Base-by-base conservation (phyloP, 2,113 vertebrate genomes). In the Albula goreensis region DNA sequence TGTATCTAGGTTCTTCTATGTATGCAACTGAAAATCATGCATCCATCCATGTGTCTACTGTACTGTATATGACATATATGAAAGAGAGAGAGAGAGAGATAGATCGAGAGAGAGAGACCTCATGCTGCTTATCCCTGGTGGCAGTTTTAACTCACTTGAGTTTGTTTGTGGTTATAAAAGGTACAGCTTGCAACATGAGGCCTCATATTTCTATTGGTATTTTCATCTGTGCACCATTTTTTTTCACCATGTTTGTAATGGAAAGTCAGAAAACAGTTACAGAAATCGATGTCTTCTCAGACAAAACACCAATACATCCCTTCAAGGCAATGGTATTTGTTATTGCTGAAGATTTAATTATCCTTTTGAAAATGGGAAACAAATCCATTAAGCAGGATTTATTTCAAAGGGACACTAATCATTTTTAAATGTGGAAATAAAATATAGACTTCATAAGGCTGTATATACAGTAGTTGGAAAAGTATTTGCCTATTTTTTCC, bases 81-180 rank as follows among this genome's bases (percentile, higher is more conserved):
- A 60, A 51, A 49, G 41, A 41, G 56, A 78, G 50, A 81, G 70
- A 84, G 74, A 70, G 80, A 31, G 4, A 82, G 4, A 25, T 53
- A 31, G 10, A 83, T 48, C 48, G 57, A 17, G 49, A 50, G 80
- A 86, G n/a, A 82, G 83, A 83, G 9, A 22, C 63, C 22, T n/a
- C 19, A 70, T n/a, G 63, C 19, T 19, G 17, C 19, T 31, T 74
- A 50, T 41, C 48, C 13, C 2, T 12, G 19, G 78, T 80, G 78
- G 19, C 41, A 50, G 48, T 48, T 80, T 74, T 74, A 74, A n/a
- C n/a, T n/a, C n/a, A 74, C n/a, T 74, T 31, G 70, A 74, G 22
- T 74, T 70, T 70, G 4, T 70, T 10, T 11, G 10, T 31, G n/a
- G 70, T 25, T 8, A 74, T 7, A 25, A 31, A 31, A n/a, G n/a